Evolutionary conservation across 2,797 vertebrate genomes (phyloP).

Genomic region (Labeo calbasu): DNA sequence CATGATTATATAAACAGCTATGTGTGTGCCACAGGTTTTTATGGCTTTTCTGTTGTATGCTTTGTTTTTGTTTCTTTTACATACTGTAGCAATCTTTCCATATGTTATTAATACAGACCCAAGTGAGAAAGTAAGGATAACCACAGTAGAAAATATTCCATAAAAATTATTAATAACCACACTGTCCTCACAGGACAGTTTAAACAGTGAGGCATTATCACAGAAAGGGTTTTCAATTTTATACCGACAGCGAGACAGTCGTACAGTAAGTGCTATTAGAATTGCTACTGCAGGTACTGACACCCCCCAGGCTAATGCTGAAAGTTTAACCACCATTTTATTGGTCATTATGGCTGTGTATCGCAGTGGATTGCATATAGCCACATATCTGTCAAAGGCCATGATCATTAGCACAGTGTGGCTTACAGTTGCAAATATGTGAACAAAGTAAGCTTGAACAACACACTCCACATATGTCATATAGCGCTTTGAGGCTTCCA

Average conservation of each 20-base stretch:
- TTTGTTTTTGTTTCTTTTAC: too few relatives aligned
- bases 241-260: slow-evolving; percentile 73
- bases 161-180: slow-evolving; percentile 76
- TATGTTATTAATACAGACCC: too few relatives aligned
- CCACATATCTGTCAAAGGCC: slow-evolving; percentile 81
- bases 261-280: slow-evolving; percentile 66
- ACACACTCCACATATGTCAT: slow-evolving; percentile 73
- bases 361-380: slow-evolving; percentile 77
- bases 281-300: slow-evolving; percentile 69
- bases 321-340: slow-evolving; percentile 67
- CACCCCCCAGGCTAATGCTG: slow-evolving; percentile 51
- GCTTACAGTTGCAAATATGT: slow-evolving; percentile 70
- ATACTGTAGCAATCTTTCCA: too few relatives aligned
- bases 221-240: slow-evolving; percentile 79
- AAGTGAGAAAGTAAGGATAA: too few relatives aligned
- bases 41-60: too few relatives aligned
- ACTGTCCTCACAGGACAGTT: slow-evolving; percentile 76
- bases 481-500: slow-evolving; percentile 64
- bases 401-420: slow-evolving; percentile 79
- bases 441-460: slow-evolving; percentile 26
- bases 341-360: slow-evolving; percentile 72
- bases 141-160: slow-evolving; percentile 68
- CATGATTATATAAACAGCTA: too few relatives aligned
- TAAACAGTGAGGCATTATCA: slow-evolving; percentile 82
- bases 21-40: too few relatives aligned